Base-by-base conservation (phyloP, 2,113 vertebrate genomes). In the Upupa epops region DNA sequence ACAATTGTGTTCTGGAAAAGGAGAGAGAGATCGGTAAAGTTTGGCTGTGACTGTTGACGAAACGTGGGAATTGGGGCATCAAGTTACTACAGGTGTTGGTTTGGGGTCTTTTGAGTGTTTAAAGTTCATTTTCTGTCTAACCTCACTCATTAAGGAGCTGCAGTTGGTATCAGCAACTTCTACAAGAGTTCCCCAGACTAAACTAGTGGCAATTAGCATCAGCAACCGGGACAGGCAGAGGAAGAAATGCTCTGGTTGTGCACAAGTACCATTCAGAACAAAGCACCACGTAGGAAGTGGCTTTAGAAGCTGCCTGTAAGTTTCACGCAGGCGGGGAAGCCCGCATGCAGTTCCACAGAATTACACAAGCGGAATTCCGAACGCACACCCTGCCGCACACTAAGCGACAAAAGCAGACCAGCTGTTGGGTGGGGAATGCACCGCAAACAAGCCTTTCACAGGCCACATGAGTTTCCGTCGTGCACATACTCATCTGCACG, bases 1-100 rank as follows among this genome's bases (percentile, higher is more conserved):
- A 99, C 95, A n/a, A 99, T 77, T 1, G 98, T 99, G 95, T 98
- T 99, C 99, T 99, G 90, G 5, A 92, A 96, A 93, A n/a, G n/a
- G n/a, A n/a, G 17, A 95, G 93, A 45, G 14, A 92, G 10, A 59
- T 87, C 83, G 82, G 86, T 29, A 42, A 24, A 58, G 7, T 14
- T 2, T 59, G 17, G 72, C 8, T 49, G 29, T 26, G 21, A 28
- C 48, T 81, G 13, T 24, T 14, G 6, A 42, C 13, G 68, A 70
- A 81, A 37, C 5, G 45, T 9, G 11, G 77, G 36, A 29, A 76
- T 69, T 20, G 18, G 10, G 74, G 32, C 26, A 76, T 69, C 22
- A 20, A 6, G 13, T 61, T 74, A 68, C 25, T 45, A 45, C 59
- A 73, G 16, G 34, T 9, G 37, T 79, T 55, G 40, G 3, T 5